A percentile compares a stretch with the other conserved stretches of the same genome.
Conservation (phyloP, 2,888 invertebrate genomes). For the Myopa tessellatipennis region DNA sequence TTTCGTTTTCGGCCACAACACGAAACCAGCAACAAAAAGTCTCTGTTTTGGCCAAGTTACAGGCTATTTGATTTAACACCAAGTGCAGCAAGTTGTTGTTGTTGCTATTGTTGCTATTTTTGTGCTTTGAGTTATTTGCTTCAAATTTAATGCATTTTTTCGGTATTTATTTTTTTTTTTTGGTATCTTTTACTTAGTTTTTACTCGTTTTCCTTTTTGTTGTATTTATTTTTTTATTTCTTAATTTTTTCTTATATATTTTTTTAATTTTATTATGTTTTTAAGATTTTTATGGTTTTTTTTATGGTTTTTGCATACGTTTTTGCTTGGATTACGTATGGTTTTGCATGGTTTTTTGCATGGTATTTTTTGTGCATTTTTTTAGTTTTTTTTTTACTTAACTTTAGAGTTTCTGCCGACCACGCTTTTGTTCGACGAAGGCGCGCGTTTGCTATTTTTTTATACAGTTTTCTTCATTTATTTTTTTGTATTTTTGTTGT, state of each 20-base stretch:
- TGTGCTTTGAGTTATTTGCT: background rate
- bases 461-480: background rate
- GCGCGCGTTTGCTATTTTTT: too few species aligned
- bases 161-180: too few species aligned
- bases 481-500: background rate
- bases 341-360: background rate
- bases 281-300: background rate
- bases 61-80: constrained; percentile 27
- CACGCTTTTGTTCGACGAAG: too few species aligned
- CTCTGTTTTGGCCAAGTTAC: constrained; percentile 21
- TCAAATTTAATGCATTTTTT: background rate
- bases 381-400: background rate
- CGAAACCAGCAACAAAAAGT: background rate
- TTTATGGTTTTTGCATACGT: background rate
- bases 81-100: constrained; percentile 5
- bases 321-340: background rate
- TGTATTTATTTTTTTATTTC: too few species aligned
- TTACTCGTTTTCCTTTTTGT: too few species aligned
- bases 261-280: too few species aligned
- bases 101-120: constrained; percentile 2
- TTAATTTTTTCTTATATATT: too few species aligned
- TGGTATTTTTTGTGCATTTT: too few species aligned
- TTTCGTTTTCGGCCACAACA: background rate
- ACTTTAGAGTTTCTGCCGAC: background rate
- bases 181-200: too few species aligned